These are phyloP conservation scores for Cinara cedri DNA, from an alignment of 2,888 invertebrate species.

Conservation along the genomic window DNA sequence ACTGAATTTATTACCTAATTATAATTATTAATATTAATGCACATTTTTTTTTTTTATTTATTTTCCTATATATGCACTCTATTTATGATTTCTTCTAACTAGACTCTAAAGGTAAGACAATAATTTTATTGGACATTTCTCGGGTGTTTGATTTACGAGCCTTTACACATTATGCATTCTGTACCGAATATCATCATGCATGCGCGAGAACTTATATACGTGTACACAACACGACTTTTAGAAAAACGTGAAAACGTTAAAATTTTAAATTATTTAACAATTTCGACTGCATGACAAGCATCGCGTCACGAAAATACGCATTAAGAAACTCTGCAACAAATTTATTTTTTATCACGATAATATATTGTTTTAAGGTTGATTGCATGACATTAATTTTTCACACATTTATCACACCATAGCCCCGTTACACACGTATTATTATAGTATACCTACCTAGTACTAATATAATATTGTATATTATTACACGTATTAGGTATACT, in stretches of 20 bases:
- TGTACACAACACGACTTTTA: not conserved
- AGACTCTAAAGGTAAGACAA: slow-evolving; percentile 48
- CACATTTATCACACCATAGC: too few relatives aligned
- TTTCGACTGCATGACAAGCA: slow-evolving; percentile 25
- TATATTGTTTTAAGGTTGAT: slow-evolving; percentile 12
- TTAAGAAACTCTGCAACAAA: not conserved
- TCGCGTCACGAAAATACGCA: not conserved
- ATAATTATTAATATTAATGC: slow-evolving; percentile 38
- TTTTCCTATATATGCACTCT: slow-evolving; percentile 37
- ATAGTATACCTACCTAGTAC: too few relatives aligned
- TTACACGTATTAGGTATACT: not conserved
- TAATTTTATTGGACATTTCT: slow-evolving; percentile 25
- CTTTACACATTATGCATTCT: slow-evolving; percentile 17
- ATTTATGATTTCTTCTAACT: slow-evolving; percentile 51
- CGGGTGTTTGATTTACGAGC: slow-evolving; percentile 48
- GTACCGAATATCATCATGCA: slow-evolving; percentile 42
- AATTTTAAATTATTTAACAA: slow-evolving; percentile 17
- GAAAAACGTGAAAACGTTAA: not conserved
- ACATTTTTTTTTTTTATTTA: slow-evolving; percentile 49
- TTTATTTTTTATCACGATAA: slow-evolving; percentile 2
- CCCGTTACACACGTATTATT: not conserved
- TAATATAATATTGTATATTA: not conserved
- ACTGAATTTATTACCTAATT: slow-evolving; percentile 5
- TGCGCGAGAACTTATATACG: slow-evolving; percentile 1
- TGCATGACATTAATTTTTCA: slow-evolving; percentile 12